Conservation (phyloP, 2,113 vertebrate species). For the Corythornis madagascariensis region DNA sequence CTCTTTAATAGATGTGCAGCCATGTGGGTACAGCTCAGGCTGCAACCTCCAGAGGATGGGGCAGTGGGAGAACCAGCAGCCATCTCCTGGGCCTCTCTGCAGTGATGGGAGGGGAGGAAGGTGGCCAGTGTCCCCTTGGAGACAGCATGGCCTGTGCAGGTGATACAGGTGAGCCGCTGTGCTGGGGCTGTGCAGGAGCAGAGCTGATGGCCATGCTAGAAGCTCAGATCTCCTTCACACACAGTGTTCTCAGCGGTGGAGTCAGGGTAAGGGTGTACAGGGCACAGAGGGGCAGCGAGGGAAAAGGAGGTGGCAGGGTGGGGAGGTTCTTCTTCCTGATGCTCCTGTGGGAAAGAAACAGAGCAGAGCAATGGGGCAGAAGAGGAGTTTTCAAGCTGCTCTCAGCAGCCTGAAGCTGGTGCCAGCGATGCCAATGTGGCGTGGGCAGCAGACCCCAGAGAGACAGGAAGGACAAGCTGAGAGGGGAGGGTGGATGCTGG, state of each 20-base stretch:
- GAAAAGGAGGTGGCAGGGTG: background rate
- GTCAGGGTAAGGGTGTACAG: background rate
- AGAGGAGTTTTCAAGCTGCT: background rate
- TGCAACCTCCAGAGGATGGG: fast-evolving
- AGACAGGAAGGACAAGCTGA: background rate
- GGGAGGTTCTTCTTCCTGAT: background rate
- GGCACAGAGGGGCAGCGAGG: background rate
- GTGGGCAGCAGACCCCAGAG: background rate
- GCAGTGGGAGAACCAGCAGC: background rate
- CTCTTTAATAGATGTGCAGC: constrained; percentile 38
- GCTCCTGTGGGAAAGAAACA: constrained; percentile 36
- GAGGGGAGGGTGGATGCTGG: background rate
- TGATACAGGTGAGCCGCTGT: fast-evolving
- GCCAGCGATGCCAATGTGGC: fast-evolving
- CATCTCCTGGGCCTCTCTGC: background rate
- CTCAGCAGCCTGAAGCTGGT: background rate
- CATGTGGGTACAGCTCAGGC: background rate
- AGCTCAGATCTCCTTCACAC: background rate
- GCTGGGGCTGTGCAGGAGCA: fast-evolving
- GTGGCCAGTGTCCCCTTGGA: background rate
- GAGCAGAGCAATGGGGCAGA: background rate
- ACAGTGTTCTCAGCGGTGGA: background rate
- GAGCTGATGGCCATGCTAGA: background rate
- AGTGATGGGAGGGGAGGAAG: background rate
- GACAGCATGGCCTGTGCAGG: background rate